Conservation (phyloP, 2,888 invertebrate species). For the Cantharis lateralis region DNA sequence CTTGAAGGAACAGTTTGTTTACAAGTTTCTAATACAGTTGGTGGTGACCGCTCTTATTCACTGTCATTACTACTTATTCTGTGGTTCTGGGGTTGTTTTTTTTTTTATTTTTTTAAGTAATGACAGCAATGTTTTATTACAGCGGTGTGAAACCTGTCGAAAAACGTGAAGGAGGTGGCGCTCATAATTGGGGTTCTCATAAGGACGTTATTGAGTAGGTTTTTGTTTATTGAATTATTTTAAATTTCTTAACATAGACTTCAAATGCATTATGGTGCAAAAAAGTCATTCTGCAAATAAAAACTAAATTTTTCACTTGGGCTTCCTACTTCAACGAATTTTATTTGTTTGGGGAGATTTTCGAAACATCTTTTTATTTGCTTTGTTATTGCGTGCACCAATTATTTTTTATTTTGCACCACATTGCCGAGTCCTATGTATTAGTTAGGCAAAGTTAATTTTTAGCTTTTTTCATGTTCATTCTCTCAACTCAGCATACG, state of each 20-base stretch:
- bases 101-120: slow-evolving; percentile 25
- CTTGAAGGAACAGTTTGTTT: background rate
- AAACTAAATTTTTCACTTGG: background rate
- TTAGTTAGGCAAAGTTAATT: background rate
- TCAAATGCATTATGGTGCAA: slow-evolving; percentile 27
- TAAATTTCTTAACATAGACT: slow-evolving; percentile 12
- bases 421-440: slow-evolving; percentile 10
- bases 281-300: background rate
- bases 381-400: background rate
- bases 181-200: slow-evolving; percentile 94
- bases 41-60: background rate
- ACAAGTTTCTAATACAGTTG: background rate
- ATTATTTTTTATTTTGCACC: slow-evolving; percentile 19
- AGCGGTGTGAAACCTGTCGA: slow-evolving; percentile 90
- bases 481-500: background rate
- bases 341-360: background rate
- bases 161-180: slow-evolving; percentile 92
- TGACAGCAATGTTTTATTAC: slow-evolving; percentile 50
- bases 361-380: background rate
- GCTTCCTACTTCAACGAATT: background rate
- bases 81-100: slow-evolving; percentile 8
- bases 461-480: background rate
- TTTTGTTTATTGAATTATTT: slow-evolving; percentile 17
- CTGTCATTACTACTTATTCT: background rate
- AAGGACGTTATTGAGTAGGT: slow-evolving; percentile 86